phyloP scores from a whole-genome alignment of 2,113 vertebrate species.

The Silurus asotus region DNA sequence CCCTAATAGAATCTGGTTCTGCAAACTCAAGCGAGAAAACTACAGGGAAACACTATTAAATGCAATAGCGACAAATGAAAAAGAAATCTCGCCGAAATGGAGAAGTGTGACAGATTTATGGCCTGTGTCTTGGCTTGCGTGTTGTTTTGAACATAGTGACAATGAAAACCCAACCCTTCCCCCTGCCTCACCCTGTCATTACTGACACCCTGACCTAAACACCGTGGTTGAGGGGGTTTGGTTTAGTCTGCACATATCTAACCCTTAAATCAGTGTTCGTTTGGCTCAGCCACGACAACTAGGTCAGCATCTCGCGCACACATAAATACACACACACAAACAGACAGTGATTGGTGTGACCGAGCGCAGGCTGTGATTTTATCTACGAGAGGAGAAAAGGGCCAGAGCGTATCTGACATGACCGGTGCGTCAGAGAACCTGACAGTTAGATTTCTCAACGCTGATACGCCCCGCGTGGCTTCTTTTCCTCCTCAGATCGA shows the following conservation, averaged over 20 bases:
- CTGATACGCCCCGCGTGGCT: neutral
- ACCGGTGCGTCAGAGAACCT: neutral
- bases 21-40: too few relatives aligned
- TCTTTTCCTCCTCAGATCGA: neutral
- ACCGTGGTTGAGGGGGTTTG: constrained; percentile 15
- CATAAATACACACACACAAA: neutral
- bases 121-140: neutral
- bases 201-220: constrained; percentile 44
- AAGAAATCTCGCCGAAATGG: neutral
- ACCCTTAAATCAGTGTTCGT: constrained; percentile 48
- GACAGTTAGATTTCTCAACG: constrained; percentile 2
- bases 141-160: constrained; percentile 40
- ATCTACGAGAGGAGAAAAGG: constrained; percentile 28
- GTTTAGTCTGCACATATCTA: constrained; percentile 45
- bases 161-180: constrained; percentile 28
- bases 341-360: constrained; percentile 6
- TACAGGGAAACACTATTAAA: neutral
- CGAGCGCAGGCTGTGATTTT: constrained; percentile 22
- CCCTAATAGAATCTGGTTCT: too few relatives aligned
- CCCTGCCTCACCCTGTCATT: constrained; percentile 40
- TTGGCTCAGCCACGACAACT: constrained; percentile 41
- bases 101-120: constrained; percentile 4
- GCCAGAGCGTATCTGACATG: constrained; percentile 13
- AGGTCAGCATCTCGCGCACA: constrained; percentile 32
- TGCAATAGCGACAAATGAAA: neutral